phyloP scores from a whole-genome alignment of 2,113 vertebrate genomes.

The Canis aureus region DNA sequence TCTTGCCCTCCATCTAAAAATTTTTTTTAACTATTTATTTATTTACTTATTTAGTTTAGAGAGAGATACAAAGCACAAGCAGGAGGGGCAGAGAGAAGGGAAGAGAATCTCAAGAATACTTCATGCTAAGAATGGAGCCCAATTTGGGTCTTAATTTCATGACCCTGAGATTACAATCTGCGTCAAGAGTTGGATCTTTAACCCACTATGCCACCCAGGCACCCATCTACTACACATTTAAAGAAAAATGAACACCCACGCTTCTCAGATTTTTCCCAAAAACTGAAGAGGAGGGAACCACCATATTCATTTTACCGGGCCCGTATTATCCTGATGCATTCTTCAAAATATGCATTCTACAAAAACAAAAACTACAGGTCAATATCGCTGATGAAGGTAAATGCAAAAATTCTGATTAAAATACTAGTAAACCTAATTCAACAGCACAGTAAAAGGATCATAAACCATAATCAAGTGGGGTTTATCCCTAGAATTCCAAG shows the following conservation, averaged over 20 bases:
- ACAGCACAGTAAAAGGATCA: not conserved
- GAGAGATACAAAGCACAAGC: no score
- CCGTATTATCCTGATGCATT: not conserved
- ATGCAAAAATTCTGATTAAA: not conserved
- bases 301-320: not conserved
- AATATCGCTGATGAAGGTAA: not conserved
- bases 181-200: no score
- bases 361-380: not conserved
- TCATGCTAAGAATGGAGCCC: no score
- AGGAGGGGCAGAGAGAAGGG: no score
- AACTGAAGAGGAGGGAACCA: not conserved
- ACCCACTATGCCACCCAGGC: no score
- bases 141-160: no score
- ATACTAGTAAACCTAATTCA: not conserved
- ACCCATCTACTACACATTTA: not conserved
- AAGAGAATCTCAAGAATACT: no score
- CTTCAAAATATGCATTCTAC: not conserved
- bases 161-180: no score
- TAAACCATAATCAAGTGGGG: not conserved
- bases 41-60: no score
- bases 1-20: no score
- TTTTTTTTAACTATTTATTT: no score
- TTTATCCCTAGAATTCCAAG: not conserved
- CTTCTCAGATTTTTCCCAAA: not conserved
- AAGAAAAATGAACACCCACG: not conserved